Conservation (phyloP, 2,888 invertebrate species). For the Lapara coniferarum region DNA sequence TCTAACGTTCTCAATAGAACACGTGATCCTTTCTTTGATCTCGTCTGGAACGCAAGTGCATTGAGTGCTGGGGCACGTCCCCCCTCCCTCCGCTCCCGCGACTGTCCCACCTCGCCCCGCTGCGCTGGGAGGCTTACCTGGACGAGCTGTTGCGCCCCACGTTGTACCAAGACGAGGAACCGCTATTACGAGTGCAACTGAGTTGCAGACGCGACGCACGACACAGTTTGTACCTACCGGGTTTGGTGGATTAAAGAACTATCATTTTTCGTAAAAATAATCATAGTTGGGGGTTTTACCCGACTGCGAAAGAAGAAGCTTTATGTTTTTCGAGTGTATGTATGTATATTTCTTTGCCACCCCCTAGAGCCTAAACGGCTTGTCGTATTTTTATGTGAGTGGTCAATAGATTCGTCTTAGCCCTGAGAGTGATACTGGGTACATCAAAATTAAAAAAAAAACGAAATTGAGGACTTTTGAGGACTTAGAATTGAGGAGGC, state of each 20-base stretch:
- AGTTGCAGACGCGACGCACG: constrained; percentile 35
- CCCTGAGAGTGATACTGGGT: too few relatives aligned
- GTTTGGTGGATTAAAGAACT: not conserved
- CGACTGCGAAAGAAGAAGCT: too few relatives aligned
- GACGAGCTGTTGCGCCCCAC: constrained; percentile 51
- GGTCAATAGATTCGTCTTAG: too few relatives aligned
- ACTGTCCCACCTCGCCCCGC: constrained; percentile 35
- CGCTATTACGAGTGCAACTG: constrained; percentile 60
- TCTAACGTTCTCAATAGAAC: constrained; percentile 13
- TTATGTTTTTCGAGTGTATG: too few relatives aligned
- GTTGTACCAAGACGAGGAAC: constrained; percentile 60
- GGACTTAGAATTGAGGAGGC: too few relatives aligned
- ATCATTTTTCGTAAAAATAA: too few relatives aligned
- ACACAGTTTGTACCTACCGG: not conserved
- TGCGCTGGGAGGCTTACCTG: constrained; percentile 71
- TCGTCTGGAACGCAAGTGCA: constrained; percentile 60
- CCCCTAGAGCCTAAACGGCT: too few relatives aligned
- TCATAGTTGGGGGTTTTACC: too few relatives aligned
- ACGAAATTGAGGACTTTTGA: too few relatives aligned
- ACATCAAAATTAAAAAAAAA: too few relatives aligned
- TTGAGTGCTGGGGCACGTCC: constrained; percentile 45
- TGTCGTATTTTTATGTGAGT: too few relatives aligned
- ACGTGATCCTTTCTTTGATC: constrained; percentile 35
- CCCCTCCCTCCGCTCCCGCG: constrained; percentile 32
- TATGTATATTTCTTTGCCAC: too few relatives aligned